Percentiles rank a stretch among this genome's conserved stretches.
phyloP scores from a whole-genome alignment of 2,888 invertebrate genomes.

The Nemurella pictetii region DNA sequence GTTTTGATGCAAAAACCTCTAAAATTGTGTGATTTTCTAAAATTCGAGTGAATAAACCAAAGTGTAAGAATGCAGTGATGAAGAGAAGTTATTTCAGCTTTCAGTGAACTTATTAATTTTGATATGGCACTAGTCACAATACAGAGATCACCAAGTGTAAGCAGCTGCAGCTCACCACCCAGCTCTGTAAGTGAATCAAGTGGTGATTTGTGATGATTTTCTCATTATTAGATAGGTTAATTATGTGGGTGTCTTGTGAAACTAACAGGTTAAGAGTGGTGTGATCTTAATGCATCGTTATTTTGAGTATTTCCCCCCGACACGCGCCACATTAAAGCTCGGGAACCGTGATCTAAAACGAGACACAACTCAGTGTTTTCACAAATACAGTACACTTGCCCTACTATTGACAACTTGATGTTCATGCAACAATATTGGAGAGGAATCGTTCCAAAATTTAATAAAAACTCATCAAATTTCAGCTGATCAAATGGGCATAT shows the following conservation, averaged over 20 bases:
- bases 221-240: background rate
- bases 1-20: slow-evolving; percentile 1
- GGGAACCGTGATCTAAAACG: background rate
- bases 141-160: slow-evolving; percentile 71
- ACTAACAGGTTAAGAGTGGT: too few relatives aligned
- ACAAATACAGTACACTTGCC: background rate
- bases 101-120: slow-evolving; percentile 10
- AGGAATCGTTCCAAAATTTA: background rate
- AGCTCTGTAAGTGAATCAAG: slow-evolving; percentile 57
- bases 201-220: background rate
- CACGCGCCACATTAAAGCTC: background rate
- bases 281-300: too few relatives aligned
- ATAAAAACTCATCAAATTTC: background rate
- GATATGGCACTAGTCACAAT: slow-evolving; percentile 72
- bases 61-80: background rate
- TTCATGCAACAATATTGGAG: background rate
- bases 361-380: background rate
- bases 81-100: background rate
- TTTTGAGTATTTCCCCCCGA: background rate
- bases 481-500: background rate
- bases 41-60: background rate
- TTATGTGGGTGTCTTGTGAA: too few relatives aligned
- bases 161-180: slow-evolving; percentile 61
- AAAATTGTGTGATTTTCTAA: background rate
- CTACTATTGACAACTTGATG: background rate